Evolutionary conservation across 2,888 invertebrate species (phyloP).

Genomic region (Seira musarum): DNA sequence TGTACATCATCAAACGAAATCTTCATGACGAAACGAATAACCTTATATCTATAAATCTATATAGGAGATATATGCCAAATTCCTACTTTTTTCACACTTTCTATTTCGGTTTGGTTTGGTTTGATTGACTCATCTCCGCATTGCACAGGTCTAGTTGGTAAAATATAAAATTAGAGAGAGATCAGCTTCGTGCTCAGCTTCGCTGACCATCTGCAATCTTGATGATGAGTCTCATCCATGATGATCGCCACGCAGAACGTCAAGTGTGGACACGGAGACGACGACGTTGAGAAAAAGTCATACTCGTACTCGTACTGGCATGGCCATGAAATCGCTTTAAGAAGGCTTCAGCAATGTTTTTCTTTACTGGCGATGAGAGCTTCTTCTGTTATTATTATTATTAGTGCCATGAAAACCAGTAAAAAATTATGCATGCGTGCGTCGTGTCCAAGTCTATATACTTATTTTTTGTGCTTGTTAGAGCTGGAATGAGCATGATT

Average conservation of each 20-base stretch:
- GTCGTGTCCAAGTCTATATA: no score
- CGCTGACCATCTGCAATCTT: no score
- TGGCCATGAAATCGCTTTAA: background rate
- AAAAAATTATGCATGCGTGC: constrained; percentile 11
- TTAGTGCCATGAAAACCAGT: background rate
- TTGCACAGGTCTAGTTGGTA: no score
- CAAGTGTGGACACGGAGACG: background rate
- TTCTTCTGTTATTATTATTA: background rate
- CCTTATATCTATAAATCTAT: background rate
- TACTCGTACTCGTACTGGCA: background rate
- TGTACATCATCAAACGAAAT: constrained; percentile 5
- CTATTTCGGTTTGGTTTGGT: background rate
- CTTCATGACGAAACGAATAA: constrained; percentile 5
- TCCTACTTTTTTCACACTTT: background rate
- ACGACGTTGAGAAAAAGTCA: background rate
- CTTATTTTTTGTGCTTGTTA: constrained; percentile 39
- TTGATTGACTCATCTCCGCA: no score
- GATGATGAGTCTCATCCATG: background rate
- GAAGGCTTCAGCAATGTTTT: background rate
- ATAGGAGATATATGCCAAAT: background rate
- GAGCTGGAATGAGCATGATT: constrained; percentile 49
- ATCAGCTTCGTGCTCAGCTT: no score
- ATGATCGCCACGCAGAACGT: constrained; percentile 16
- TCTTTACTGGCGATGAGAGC: background rate
- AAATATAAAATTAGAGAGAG: no score